A percentile compares a stretch with the other conserved stretches of the same genome.
phyloP scores from a whole-genome alignment of 1,140 invertebrate species.

The Procambarus virginalis region DNA sequence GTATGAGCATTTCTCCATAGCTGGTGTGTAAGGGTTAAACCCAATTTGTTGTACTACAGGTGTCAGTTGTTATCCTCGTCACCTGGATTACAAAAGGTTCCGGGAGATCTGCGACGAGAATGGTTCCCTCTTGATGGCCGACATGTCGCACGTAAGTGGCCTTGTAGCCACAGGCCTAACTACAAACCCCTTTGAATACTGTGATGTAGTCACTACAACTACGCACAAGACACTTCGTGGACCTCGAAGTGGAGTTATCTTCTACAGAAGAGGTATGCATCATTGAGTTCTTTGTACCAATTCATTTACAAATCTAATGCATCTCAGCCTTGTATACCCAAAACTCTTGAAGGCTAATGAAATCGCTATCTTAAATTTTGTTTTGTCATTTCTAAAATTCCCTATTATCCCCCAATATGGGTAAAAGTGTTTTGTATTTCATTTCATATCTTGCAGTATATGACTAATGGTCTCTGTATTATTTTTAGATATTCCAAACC shows the following conservation, averaged over 20 bases:
- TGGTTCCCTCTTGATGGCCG: conserved; percentile 91
- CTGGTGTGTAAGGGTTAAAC: neutral
- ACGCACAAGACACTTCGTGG: conserved; percentile 97
- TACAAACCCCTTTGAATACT: conserved; percentile 93
- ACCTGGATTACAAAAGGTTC: conserved; percentile 87
- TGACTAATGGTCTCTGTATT: no score
- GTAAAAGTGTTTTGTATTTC: no score
- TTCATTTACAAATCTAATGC: no score
- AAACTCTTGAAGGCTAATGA: no score
- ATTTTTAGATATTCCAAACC: no score
- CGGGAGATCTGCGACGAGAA: conserved; percentile 90
- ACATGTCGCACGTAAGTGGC: conserved; percentile 97
- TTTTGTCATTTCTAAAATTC: no score
- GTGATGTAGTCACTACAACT: conserved; percentile 96
- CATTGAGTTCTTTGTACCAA: no score
- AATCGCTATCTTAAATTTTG: no score
- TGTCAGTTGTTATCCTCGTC: conserved; percentile 85
- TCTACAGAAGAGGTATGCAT: conserved; percentile 86
- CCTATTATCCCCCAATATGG: no score
- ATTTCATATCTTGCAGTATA: no score
- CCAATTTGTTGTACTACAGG: conserved; percentile 72
- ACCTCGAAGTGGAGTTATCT: conserved; percentile 91
- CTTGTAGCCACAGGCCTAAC: conserved; percentile 90
- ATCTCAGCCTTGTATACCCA: no score
- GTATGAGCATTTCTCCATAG: no score